A percentile compares a stretch with the other conserved stretches of the same genome.
phyloP scores from a whole-genome alignment of 2,113 vertebrate species.

The Recurvirostra avosetta region DNA sequence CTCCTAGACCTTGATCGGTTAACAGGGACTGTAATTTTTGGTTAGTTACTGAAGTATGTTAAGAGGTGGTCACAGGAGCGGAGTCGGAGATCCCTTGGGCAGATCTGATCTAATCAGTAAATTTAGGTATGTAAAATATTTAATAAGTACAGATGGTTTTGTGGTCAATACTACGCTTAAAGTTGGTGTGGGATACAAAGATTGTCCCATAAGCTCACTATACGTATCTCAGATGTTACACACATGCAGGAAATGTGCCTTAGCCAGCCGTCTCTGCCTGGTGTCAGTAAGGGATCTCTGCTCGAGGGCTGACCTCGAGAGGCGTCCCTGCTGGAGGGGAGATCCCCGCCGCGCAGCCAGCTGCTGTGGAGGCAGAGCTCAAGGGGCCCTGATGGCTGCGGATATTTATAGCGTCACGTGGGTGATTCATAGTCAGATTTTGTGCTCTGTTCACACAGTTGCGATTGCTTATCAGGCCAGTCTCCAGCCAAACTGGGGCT shows the following conservation, averaged over 20 bases:
- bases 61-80: neutral
- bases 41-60: accelerated
- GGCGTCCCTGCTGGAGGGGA: too few relatives aligned
- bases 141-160: neutral
- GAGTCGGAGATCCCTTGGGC: neutral
- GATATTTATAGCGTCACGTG: accelerated
- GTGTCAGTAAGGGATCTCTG: too few relatives aligned
- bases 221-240: neutral
- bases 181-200: neutral
- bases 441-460: neutral
- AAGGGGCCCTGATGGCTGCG: too few relatives aligned
- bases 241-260: neutral
- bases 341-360: accelerated
- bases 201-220: accelerated
- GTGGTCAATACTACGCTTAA: neutral
- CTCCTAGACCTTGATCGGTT: accelerated
- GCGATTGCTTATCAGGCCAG: accelerated
- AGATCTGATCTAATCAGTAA: neutral
- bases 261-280: neutral
- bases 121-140: neutral
- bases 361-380: neutral
- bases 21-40: accelerated
- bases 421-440: neutral
- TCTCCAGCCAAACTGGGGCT: neutral
- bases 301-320: too few relatives aligned